These are phyloP conservation scores for Amitus sp. DNA, from an alignment of 2,888 invertebrate species.

Conservation along the genomic window DNA sequence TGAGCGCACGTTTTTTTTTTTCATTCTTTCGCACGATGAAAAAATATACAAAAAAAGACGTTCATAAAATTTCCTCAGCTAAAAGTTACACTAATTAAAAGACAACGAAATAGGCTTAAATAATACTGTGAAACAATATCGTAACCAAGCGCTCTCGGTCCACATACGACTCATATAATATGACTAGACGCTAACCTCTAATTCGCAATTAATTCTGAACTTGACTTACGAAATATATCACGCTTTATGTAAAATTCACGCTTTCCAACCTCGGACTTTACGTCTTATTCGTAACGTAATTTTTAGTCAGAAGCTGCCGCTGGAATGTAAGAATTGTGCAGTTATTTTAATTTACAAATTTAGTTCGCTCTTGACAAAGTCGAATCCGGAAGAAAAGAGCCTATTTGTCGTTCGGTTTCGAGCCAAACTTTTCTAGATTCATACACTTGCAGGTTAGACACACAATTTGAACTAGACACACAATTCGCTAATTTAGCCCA, in stretches of 20 bases:
- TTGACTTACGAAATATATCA: background rate
- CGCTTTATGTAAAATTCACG: background rate
- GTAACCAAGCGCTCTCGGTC: conserved; percentile 31
- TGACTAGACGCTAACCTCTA: conserved; percentile 54
- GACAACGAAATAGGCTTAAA: conserved; percentile 40
- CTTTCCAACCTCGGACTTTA: background rate
- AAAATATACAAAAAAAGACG: conserved; percentile 48
- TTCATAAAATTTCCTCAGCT: conserved; percentile 45
- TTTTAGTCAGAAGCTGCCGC: background rate
- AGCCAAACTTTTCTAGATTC: background rate
- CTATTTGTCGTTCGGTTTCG: no score
- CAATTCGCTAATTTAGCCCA: conserved; percentile 42
- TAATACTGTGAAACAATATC: conserved; percentile 49
- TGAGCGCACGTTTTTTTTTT: conserved; percentile 18
- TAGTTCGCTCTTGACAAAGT: background rate
- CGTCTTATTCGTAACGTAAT: background rate
- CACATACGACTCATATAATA: conserved; percentile 27
- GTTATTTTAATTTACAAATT: background rate
- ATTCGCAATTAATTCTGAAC: conserved; percentile 11
- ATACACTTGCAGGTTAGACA: background rate
- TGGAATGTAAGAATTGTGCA: conserved; percentile 1
- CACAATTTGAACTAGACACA: conserved; percentile 29
- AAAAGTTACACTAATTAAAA: conserved; percentile 45
- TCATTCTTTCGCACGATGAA: conserved; percentile 28
- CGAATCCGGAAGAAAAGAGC: no score